Evolutionary conservation across 2,113 vertebrate genomes (phyloP), one percentile per base, ranked within the genome.

Genomic region (Seriola dumerili): DNA sequence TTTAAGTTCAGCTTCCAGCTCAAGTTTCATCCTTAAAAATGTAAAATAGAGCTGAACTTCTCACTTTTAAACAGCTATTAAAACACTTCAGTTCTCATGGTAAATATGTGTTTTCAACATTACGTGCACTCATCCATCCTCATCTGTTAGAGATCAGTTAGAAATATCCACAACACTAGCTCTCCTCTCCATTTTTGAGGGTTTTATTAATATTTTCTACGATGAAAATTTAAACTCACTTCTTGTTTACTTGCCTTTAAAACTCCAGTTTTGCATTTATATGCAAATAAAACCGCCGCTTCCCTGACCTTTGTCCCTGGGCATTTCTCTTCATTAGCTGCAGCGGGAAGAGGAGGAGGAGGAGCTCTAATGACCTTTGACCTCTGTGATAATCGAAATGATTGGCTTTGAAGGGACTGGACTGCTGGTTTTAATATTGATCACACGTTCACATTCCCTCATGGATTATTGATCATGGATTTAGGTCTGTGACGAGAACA

Each of bases 331-430:
- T 46, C 12, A 65, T 40, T 77, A 73, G 71, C 68, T 42, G 13
- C 21, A 54, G 29, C 29, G 2, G 29, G 29, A 29, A 2, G 25
- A 29, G 29, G 29, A 29, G 29, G 29, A 29, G 36, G 48, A 8
- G 13, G 5, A 54, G 59, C 61, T 71, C 54, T 36, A 17, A 36
- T 78, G 76, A 83, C 58, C 79, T 81, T 61, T 76, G 72, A 78
- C 52, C 84, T 62, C 63, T 32, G 50, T n/a, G 12, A 4, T 74
- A 36, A 23, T 73, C 55, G 40, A n/a, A 71, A 23, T 38, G 4
- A 79, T 74, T 72, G 58, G 57, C 32, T 52, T 29, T 34, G 65
- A 77, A 73, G 34, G 13, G 75, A 54, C 48, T 29, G 7, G 25
- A 59, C 34, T 42, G 62, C 54, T 68, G 42, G 50, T 52, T 58